Evolutionary conservation across 2,888 invertebrate genomes (phyloP), one percentile per base, ranked within the genome.

Genomic region (Drosophila quasianomalipes): DNA sequence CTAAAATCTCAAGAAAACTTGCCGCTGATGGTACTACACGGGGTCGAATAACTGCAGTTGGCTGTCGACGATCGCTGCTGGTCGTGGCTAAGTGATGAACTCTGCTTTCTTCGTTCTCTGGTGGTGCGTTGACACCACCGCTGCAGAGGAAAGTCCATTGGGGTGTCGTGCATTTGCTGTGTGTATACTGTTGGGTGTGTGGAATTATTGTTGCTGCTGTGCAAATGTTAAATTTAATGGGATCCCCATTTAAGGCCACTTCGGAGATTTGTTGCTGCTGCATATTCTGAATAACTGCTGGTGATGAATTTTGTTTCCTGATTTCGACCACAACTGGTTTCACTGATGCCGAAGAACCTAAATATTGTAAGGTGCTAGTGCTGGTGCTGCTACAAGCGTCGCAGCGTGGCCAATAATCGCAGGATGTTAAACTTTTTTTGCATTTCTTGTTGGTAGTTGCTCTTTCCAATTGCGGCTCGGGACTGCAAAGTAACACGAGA

Each of bases 321-420:
- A 63, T 54, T 31, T 60, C n/a, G 26, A 26, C 14, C 39, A 49
- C 52, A 53, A 58, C 65, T 49, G 49, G 33, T 60, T 62, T 55
- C 6, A 19, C 67, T 12, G 67, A 33, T 30, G 62, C 33, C 33
- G 67, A 57, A 41, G 71, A 26, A 7, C 64, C 14, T 10, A 37
- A 62, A 61, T 69, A 57, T 49, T 63, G 76, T 66, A 73, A 63
- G 47, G 52, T 60, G 37, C 54, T 47, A 16, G 47, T 51, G 59
- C 67, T 55, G 47, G 19, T 58, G 57, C 30, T 72, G 51, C 68
- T 87, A 74, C 91, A 92, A 9, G 92, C 85, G 26, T 87, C 90
- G 81, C 93, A 93, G 44, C 93, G 89, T 22, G 96, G 95, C 96
- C 95, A 96, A 92, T 95, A 95, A 82, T 95, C 95, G 86, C 95